A percentile compares a stretch with the other conserved stretches of the same genome.
phyloP scores from a whole-genome alignment of 2,113 vertebrate species.

The Ictidomys tridecemlineatus region DNA sequence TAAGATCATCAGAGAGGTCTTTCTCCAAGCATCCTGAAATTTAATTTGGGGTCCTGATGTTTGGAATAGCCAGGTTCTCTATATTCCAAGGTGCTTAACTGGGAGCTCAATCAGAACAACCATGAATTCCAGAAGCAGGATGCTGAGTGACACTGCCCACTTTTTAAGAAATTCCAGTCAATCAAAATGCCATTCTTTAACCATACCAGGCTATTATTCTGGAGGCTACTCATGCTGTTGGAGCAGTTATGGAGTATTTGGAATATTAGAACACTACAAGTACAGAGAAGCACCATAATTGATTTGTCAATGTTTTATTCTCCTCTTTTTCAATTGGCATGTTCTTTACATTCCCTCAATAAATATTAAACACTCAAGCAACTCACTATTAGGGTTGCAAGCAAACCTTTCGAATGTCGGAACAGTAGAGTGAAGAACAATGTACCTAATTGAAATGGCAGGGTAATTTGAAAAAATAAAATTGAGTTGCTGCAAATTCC shows the following conservation, averaged over 20 bases:
- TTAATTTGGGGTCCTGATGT: constrained; percentile 11
- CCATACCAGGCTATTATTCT: background rate
- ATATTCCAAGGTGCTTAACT: background rate
- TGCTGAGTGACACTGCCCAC: background rate
- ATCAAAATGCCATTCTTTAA: constrained; percentile 40
- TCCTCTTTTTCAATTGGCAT: constrained; percentile 51
- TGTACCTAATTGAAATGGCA: constrained; percentile 72
- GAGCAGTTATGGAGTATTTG: constrained; percentile 48
- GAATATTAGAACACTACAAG: background rate
- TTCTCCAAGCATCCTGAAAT: constrained; percentile 37
- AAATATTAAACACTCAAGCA: constrained; percentile 73
- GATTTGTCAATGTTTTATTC: constrained; percentile 66
- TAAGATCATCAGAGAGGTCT: background rate
- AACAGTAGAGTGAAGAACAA: constrained; percentile 70
- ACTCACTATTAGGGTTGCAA: constrained; percentile 60
- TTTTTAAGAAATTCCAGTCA: constrained; percentile 38
- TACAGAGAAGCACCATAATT: constrained; percentile 52
- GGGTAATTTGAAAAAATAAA: constrained; percentile 76
- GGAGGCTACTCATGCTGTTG: background rate
- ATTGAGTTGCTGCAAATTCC: constrained; percentile 71
- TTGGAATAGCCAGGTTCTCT: background rate
- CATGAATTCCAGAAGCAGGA: background rate
- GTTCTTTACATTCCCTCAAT: constrained; percentile 65
- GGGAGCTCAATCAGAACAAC: background rate
- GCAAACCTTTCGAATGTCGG: constrained; percentile 65